Base-by-base conservation (phyloP, 2,113 vertebrate species). In the Percina caprodes region DNA sequence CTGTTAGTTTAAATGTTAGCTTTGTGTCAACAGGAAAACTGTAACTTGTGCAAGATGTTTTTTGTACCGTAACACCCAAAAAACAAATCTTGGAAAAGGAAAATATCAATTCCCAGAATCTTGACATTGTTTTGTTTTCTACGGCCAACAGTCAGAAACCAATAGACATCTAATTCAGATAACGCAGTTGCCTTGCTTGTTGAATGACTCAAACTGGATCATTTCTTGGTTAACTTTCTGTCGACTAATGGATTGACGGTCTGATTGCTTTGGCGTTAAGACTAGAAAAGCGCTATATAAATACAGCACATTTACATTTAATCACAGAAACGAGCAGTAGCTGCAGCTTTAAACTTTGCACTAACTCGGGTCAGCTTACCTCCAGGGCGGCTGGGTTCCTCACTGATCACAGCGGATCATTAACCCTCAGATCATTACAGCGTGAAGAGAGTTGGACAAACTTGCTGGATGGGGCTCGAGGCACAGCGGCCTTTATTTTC, bases 401-500 rank as follows among this genome's bases (percentile, higher is more conserved):
- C 30, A 0, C 30, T 7, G 11, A 30, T 12, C 39, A 3, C 26
- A 18, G 26, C 26, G 7, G 58, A 68, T 60, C 19, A 11, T 21
- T 23, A 46, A 56, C 24, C 10, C 15, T 65, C 45, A 21, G 4
- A 12, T 45, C 19, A 21, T 59, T 10, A 6, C 12, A 18, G 33
- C 1, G 3, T 19, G 9, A 60, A 4, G 5, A 9, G 15, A 23
- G 42, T 48, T 4, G 4, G 49, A 33, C 11, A 9, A 24, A 82
- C 90, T 91, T 91, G 92, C 92, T 94, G 86, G 91, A 86, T 48
- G 80, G 86, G 77, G 77, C 74, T 84, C 73, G 74, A 2, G 59
- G 71, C 14, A 42, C 48, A 51, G 33, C 42, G 26, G 16, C 71
- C 70, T 79, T 49, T 78, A 10, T 58, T 61, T 74, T 71, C 73